Evolutionary conservation across 2,113 vertebrate species (phyloP).

Genomic region (Bothrops jararaca): DNA sequence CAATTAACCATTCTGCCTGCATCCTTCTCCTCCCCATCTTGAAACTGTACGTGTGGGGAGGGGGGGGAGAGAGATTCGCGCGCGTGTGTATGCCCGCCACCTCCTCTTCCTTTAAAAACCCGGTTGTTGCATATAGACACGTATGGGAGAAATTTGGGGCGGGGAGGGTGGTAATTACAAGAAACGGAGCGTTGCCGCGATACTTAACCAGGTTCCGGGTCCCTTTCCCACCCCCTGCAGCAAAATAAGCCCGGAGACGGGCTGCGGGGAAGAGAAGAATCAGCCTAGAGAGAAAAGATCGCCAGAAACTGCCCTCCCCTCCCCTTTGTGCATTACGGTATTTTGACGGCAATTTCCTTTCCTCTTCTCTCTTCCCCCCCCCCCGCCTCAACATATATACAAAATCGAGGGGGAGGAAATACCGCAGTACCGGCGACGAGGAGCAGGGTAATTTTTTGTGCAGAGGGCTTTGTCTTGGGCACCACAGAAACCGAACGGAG

Average conservation of each 20-base stretch:
- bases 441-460: constrained; percentile 8
- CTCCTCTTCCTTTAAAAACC: neutral
- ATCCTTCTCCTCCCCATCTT: constrained; percentile 18
- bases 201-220: constrained; percentile 1
- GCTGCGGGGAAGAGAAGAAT: neutral
- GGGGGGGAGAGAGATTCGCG: neutral
- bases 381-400: neutral
- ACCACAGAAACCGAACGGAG: neutral
- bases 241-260: neutral
- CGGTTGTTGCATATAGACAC: constrained; percentile 23
- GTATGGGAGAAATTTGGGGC: neutral
- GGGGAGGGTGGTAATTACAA: neutral
- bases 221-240: neutral
- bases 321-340: constrained; percentile 18
- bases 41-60: neutral
- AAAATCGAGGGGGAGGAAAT: constrained; percentile 7
- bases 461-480: constrained; percentile 33
- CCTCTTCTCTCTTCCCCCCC: neutral
- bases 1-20: constrained; percentile 17
- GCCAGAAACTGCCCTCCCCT: constrained; percentile 14
- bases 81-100: neutral
- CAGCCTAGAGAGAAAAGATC: neutral
- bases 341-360: neutral
- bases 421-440: constrained; percentile 21
- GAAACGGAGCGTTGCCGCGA: neutral